Conservation (phyloP, 92 coral and sea anemone species). For the Palythoa caribaeorum region DNA sequence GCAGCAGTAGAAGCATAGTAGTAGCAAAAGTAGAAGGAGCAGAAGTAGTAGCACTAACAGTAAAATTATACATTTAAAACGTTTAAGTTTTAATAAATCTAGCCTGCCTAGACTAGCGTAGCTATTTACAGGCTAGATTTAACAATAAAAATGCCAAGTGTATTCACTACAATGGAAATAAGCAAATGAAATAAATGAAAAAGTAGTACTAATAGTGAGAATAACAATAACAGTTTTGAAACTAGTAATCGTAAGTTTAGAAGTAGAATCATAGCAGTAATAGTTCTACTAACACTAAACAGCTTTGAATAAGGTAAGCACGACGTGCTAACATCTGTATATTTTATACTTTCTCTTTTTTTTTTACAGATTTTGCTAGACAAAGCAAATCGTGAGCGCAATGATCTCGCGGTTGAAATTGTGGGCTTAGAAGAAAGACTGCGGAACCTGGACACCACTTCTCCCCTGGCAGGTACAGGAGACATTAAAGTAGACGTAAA, state of each 20-base stretch:
- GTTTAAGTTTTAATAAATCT: too few relatives aligned
- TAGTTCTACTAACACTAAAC: background rate
- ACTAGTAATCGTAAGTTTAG: background rate
- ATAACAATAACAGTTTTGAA: background rate
- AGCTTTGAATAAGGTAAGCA: background rate
- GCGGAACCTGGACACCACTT: slow-evolving; percentile 58
- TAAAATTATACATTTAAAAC: too few relatives aligned
- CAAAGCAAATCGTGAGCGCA: slow-evolving; percentile 73
- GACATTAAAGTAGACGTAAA: slow-evolving; percentile 32
- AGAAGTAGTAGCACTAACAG: background rate
- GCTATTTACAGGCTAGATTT: too few relatives aligned
- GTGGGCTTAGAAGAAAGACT: slow-evolving; percentile 68
- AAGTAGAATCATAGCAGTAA: background rate
- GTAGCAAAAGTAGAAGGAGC: background rate
- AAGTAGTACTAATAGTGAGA: background rate
- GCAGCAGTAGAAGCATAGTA: too few relatives aligned
- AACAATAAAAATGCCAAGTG: too few relatives aligned
- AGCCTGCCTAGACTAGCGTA: too few relatives aligned
- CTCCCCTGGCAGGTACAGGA: slow-evolving; percentile 56
- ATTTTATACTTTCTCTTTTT: too few relatives aligned
- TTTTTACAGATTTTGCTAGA: slow-evolving; percentile 38
- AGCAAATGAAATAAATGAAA: background rate
- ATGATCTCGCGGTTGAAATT: slow-evolving; percentile 74
- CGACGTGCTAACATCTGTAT: background rate
- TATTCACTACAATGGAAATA: too few relatives aligned